Percentiles rank a stretch among this genome's conserved stretches.
phyloP scores from a whole-genome alignment of 2,888 invertebrate species.

The Archips xylosteana region DNA sequence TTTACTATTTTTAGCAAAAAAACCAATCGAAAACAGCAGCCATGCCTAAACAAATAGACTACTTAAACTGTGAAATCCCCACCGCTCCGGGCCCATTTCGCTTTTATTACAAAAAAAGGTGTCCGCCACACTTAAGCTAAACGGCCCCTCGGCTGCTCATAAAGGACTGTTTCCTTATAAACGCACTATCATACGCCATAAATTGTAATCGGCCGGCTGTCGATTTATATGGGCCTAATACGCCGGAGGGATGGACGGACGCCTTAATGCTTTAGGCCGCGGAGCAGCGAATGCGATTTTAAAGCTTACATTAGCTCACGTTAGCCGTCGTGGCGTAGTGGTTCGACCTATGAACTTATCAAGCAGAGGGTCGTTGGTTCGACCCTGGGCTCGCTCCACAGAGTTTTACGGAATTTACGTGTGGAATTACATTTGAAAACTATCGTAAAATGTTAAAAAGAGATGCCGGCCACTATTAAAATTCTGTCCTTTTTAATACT shows the following conservation, averaged over 20 bases:
- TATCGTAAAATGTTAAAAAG: too few species aligned
- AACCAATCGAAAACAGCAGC: background rate
- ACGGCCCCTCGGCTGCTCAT: slow-evolving; percentile 29
- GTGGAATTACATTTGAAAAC: too few species aligned
- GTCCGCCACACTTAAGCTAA: slow-evolving; percentile 34
- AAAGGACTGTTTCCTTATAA: slow-evolving; percentile 41
- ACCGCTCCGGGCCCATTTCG: slow-evolving; percentile 16
- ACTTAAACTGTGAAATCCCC: slow-evolving; percentile 11
- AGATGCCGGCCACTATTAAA: too few species aligned
- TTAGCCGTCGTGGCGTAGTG: too few species aligned
- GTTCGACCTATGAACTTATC: too few species aligned
- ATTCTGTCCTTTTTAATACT: too few species aligned
- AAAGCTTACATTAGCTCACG: too few species aligned
- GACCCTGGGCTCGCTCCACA: too few species aligned
- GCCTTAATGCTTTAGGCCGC: slow-evolving; percentile 29
- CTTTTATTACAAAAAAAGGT: slow-evolving; percentile 41
- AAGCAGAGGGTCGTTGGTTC: too few species aligned
- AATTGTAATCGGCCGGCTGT: slow-evolving; percentile 38
- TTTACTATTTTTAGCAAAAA: background rate
- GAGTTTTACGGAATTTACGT: too few species aligned
- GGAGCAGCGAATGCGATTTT: background rate
- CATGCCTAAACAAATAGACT: slow-evolving; percentile 5
- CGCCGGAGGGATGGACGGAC: slow-evolving; percentile 35
- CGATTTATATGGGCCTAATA: slow-evolving; percentile 41
- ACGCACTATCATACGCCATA: slow-evolving; percentile 39